phyloP scores from a whole-genome alignment of 2,113 vertebrate species.

The Pterophyllum scalare region DNA sequence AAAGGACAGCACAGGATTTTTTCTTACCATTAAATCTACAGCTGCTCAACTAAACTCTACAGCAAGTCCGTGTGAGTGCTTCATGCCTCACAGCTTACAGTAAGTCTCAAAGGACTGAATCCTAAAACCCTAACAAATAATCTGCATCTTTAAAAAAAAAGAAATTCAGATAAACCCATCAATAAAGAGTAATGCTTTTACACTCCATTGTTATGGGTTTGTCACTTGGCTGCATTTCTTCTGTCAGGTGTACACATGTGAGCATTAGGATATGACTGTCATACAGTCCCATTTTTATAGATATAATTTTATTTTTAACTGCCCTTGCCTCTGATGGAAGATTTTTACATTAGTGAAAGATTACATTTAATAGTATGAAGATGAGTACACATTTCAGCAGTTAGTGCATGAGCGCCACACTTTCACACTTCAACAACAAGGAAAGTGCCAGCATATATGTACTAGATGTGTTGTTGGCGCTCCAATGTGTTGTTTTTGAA shows the following conservation, averaged over 20 bases:
- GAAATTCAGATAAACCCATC: not conserved
- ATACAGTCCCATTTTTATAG: not conserved
- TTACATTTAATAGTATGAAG: too few relatives aligned
- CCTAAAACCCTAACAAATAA: not conserved
- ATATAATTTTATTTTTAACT: not conserved
- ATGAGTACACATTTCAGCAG: not conserved
- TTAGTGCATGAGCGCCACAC: not conserved
- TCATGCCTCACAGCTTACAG: not conserved
- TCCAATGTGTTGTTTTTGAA: not conserved
- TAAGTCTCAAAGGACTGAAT: not conserved
- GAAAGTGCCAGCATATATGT: not conserved
- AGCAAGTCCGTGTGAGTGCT: not conserved
- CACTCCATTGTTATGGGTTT: not conserved
- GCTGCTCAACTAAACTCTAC: not conserved
- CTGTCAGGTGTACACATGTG: not conserved
- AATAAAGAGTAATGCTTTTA: not conserved
- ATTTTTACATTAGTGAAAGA: not conserved
- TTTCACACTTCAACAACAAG: not conserved
- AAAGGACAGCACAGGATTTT: not conserved
- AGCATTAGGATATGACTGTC: not conserved
- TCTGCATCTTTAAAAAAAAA: not conserved
- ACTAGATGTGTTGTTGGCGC: not conserved
- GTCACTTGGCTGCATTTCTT: not conserved
- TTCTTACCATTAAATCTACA: not conserved
- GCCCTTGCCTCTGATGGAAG: not conserved